Conservation (phyloP, 2,888 invertebrate species). For the Trisateles emortualis region DNA sequence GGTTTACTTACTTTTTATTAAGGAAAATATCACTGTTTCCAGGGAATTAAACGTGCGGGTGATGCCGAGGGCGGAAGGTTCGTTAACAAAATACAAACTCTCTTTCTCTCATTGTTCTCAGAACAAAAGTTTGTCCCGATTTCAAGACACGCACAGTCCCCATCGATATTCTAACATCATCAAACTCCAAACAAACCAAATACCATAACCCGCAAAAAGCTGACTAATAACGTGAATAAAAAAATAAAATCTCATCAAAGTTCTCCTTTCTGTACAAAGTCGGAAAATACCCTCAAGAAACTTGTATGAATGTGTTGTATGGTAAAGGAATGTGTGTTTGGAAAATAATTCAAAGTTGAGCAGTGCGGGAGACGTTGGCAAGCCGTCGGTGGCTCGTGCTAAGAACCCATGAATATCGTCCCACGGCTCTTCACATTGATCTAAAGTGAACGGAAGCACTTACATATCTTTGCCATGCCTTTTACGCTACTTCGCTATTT, state of each 20-base stretch:
- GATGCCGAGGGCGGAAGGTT: no score
- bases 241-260: slow-evolving; percentile 2
- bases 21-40: no score
- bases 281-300: background rate
- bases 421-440: slow-evolving; percentile 21
- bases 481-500: no score
- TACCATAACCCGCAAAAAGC: background rate
- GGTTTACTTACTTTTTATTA: no score
- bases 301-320: slow-evolving; percentile 1
- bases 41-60: no score
- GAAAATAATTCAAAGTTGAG: slow-evolving; percentile 49
- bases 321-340: slow-evolving; percentile 38
- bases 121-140: no score
- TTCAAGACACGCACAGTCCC: no score
- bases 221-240: background rate
- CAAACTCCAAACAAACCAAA: background rate
- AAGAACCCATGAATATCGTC: slow-evolving; percentile 49
- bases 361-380: slow-evolving; percentile 40
- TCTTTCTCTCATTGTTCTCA: no score
- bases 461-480: no score
- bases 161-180: background rate
- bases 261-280: background rate
- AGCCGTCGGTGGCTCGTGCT: slow-evolving; percentile 33
- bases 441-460: slow-evolving; percentile 30
- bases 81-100: no score